These are phyloP conservation scores for Heteromormyrus szaboi DNA, from an alignment of 2,797 vertebrate species.

Conservation along the genomic window DNA sequence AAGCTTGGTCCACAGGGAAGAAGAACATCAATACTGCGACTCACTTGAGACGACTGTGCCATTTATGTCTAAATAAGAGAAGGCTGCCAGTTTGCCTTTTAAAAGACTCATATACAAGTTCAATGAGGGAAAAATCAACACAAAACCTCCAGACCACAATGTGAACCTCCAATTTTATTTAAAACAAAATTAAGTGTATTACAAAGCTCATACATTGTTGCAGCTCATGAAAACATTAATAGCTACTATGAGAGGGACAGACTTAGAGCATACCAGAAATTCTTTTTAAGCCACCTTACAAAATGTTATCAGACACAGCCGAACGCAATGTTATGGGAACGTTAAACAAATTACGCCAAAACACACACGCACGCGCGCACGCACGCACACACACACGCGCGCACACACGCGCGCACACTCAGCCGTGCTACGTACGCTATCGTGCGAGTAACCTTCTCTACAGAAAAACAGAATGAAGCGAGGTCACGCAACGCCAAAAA, in stretches of 20 bases:
- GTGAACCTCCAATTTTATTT: not conserved
- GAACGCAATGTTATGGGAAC: not conserved
- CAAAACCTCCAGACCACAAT: not conserved
- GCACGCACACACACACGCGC: too few relatives aligned
- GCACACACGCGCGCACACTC: not conserved
- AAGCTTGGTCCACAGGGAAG: slow-evolving; percentile 9
- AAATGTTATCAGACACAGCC: not conserved
- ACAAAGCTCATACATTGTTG: not conserved
- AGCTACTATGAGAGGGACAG: not conserved
- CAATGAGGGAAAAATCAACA: not conserved
- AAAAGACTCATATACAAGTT: not conserved
- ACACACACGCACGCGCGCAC: not conserved
- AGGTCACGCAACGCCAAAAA: not conserved
- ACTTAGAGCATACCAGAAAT: not conserved
- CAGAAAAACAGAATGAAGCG: not conserved
- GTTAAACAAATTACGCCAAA: not conserved
- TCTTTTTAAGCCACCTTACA: not conserved
- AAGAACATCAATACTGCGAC: not conserved
- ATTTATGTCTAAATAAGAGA: not conserved
- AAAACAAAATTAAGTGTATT: not conserved
- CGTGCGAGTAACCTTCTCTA: not conserved
- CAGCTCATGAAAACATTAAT: not conserved
- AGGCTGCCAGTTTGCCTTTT: not conserved
- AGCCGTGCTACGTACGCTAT: not conserved
- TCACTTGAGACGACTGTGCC: not conserved